Base-by-base conservation (phyloP, 2,113 vertebrate genomes). In the Poeciliopsis occidentalis region DNA sequence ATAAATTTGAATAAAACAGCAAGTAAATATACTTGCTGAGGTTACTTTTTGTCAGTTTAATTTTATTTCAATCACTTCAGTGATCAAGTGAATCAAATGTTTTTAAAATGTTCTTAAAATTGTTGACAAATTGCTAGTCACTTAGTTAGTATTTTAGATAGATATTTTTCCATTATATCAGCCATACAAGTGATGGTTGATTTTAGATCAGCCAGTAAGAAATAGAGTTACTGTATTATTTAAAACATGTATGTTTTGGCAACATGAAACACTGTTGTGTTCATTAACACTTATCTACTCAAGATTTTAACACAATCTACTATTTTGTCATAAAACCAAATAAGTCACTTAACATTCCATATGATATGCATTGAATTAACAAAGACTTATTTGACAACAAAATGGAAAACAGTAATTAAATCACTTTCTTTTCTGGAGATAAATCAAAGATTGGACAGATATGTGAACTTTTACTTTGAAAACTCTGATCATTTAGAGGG, bases 21-120 rank as follows among this genome's bases (percentile, higher is more conserved):
- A 31, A 31, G 69, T 75, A 17, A 65, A 75, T 68, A 75, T 62
- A 47, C 57, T 78, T 69, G 79, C 74, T 80, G 81, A 76, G 60
- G 15, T 34, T 54, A 73, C 66, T 71, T 80, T 54, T 79, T 63
- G 27, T 41, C 39, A 39, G 8, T 60, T 82, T 60, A 39, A 57
- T 67, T 27, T 65, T 57, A 64, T 64, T 60, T 70, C 41, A n/a
- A 67, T 65, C 39, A 62, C 54, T 73, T 70, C 19, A 47, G 39
- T 51, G n/a, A 26, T 75, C 30, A 64, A 64, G 22, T 41, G 26
- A 60, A 65, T 69, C 4, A 65, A 61, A n/a, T 27, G 15, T 12
- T 5, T 15, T 29, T 37, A 37, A 37, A 37, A 37, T 37, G 34
- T 62, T 62, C 27, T 62, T 30, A 62, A 62, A 62, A 1, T 47